Percentiles rank a stretch among this genome's conserved stretches.
phyloP scores from a whole-genome alignment of 2,888 invertebrate species.

The Campoplex nolae region DNA sequence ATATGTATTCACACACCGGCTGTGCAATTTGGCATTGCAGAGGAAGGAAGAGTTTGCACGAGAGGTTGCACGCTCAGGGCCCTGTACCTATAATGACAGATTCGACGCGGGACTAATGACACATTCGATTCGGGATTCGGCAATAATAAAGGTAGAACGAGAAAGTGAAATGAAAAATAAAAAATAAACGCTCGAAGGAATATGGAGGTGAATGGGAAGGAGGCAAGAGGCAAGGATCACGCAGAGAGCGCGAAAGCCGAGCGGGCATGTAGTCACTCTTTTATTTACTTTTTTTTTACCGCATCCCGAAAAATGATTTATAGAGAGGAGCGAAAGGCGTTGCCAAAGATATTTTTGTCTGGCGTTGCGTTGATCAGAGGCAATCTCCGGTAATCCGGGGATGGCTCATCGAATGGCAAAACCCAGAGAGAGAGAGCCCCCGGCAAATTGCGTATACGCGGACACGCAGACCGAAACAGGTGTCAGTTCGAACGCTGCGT shows the following conservation, averaged over 20 bases:
- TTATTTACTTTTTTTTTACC: constrained; percentile 25
- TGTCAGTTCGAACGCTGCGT: constrained; percentile 51
- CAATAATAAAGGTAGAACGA: constrained; percentile 45
- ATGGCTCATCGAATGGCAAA: constrained; percentile 57
- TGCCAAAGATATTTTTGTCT: constrained; percentile 51
- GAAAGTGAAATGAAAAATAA: constrained; percentile 44
- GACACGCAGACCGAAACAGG: constrained; percentile 66
- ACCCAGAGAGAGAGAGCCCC: constrained; percentile 25
- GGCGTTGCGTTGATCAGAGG: constrained; percentile 29
- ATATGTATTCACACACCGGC: constrained; percentile 22
- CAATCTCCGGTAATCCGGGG: constrained; percentile 9
- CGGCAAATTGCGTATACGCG: constrained; percentile 28
- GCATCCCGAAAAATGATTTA: constrained; percentile 62
- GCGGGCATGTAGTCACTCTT: constrained; percentile 25
- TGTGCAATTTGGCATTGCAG: constrained; percentile 61
- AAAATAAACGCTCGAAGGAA: constrained; percentile 32
- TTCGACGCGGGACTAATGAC: constrained; percentile 68
- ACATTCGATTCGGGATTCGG: constrained; percentile 66
- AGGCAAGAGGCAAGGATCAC: constrained; percentile 14
- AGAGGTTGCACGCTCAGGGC: constrained; percentile 47
- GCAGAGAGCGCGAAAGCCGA: constrained; percentile 47
- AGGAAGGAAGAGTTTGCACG: constrained; percentile 48
- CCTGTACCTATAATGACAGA: constrained; percentile 59
- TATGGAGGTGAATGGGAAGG: constrained; percentile 6
- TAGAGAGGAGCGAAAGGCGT: constrained; percentile 59